Evolutionary conservation across 2,888 invertebrate species (phyloP), one percentile per base, ranked within the genome.

Genomic region (Epinotia ramella): DNA sequence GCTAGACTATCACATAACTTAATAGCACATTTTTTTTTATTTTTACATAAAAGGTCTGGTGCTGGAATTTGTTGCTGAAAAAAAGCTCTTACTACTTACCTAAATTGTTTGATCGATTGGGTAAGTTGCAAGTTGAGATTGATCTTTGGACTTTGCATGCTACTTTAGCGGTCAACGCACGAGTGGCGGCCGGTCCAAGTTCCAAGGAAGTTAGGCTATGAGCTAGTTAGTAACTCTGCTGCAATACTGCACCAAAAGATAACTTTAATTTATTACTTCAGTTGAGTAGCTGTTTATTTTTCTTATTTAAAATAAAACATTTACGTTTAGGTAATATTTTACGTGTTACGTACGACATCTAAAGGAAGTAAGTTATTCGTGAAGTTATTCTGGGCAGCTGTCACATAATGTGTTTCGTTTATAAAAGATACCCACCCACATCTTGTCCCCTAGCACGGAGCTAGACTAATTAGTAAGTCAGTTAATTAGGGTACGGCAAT

Each of bases 171-270:
- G 71, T 67, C 67, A 63, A 20, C 56, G 72, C 9, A 60, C 75
- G 49, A 16, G 12, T 20, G 13, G 60, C 59, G 62, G 56, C 62
- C 76, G 33, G 76, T 72, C 59, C 76, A 72, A 76, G 28, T 62
- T 76, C 76, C 76, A 72, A 76, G 76, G 67, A 72, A 18, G 13
- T 53, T 59, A 49, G 24, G 60, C 49, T 49, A 16, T 49, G 5
- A 16, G 16, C 5, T 49, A 13, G 49, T 4, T 3, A 49, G 16
- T 60, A 60, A 40, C 40, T 53, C 44, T 67, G 28, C 13, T 49
- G 56, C n/a, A 28, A 56, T 16, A 33, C 49, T 56, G 56, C n/a
- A 20, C 67, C 11, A 16, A 56, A 20, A 56, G n/a, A 53, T 53
- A 66, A 33, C 6, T 40, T 64, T 44, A 46, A 33, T 4, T 33